Conservation (phyloP, 1,140 invertebrate genomes). For the Fopius arisanus region DNA sequence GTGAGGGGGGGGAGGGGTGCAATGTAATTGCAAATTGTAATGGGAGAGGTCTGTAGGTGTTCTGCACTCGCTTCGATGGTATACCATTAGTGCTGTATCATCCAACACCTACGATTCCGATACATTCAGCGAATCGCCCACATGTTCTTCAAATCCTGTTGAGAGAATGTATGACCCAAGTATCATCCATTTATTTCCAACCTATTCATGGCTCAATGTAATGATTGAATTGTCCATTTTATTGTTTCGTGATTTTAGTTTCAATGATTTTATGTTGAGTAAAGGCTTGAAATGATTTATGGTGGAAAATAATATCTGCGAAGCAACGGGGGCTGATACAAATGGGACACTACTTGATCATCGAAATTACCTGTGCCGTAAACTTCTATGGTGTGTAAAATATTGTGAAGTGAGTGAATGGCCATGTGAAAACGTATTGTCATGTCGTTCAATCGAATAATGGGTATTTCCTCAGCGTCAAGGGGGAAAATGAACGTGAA, state of each 20-base stretch:
- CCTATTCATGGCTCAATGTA: no score
- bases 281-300: no score
- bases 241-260: no score
- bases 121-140: background rate
- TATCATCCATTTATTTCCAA: background rate
- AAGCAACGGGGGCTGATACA: background rate
- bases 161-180: background rate
- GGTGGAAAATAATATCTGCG: background rate
- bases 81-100: conserved; percentile 54
- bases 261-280: no score
- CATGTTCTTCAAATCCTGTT: background rate
- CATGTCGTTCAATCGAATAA: conserved; percentile 20
- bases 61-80: conserved; percentile 40
- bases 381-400: conserved; percentile 14
- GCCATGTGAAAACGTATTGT: conserved; percentile 18
- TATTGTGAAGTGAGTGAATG: conserved; percentile 26
- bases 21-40: conserved; percentile 62
- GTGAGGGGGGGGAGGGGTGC: conserved; percentile 51
- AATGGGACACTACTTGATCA: conserved; percentile 2
- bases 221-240: no score
- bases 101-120: conserved; percentile 24
- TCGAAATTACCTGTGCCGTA: background rate
- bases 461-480: background rate
- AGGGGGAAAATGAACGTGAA: conserved; percentile 4
- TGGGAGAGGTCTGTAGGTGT: conserved; percentile 41